Base-by-base conservation (phyloP, 2,113 vertebrate species). In the Cottus gobio region DNA sequence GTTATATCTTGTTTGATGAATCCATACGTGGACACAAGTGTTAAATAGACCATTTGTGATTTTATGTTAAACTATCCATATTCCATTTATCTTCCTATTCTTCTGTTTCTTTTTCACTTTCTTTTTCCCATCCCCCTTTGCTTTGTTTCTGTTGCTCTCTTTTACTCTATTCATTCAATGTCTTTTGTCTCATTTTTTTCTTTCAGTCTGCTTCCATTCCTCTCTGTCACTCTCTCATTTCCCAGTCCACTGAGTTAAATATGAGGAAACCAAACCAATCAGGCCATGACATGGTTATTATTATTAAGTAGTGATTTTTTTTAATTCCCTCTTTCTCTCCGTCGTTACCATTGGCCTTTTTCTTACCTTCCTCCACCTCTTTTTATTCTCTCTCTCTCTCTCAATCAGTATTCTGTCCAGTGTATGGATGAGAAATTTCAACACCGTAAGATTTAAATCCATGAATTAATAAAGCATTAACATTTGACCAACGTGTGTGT, bases 161-260 rank as follows among this genome's bases (percentile, higher is more conserved):
- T 60, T 75, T 26, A 36, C 26, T 42, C 15, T 3, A 10, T 77
- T 37, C 73, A 57, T 71, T 82, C 37, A 36, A 9, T 54, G 24
- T 50, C 46, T 77, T 61, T 69, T 77, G 60, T 75, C 73, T 80
- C 15, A 30, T 60, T 71, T 72, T 31, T 69, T 37, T 52, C 80
- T 63, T 85, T 71, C 66, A 69, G 30, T 73, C 64, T 60, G 61
- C 77, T 72, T 60, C 81, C 74, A 71, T 87, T 78, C 81, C 87
- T 88, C 71, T 84, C 83, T 30, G 77, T 84, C 85, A 70, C 63
- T 63, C 80, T 85, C 85, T 92, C 90, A 93, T 92, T 93, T 92
- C 87, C 77, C 90, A 93, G 85, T 92, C 87, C 90, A 91, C 89
- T 93, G 92, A 89, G 82, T 92, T 91, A 92, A 91, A 92, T 90